Conservation (phyloP, 37 sponge, comb jelly and placozoan genomes). For the Mnemiopsis leidyi region DNA sequence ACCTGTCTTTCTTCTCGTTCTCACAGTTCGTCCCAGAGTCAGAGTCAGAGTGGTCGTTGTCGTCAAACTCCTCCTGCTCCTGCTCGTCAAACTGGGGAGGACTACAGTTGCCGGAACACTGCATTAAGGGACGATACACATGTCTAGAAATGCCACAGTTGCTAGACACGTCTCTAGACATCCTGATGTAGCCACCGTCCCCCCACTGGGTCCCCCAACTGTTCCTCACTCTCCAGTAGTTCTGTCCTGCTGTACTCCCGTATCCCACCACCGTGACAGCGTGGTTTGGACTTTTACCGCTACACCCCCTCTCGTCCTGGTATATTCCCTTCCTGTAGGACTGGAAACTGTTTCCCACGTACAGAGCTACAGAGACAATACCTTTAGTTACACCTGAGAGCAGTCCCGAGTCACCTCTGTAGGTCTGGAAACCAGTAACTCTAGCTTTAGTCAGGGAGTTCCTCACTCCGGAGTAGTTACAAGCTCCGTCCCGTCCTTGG, state of each 20-base stretch:
- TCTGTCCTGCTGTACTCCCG: background rate
- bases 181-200: too few relatives aligned
- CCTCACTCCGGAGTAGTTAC: background rate
- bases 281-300: background rate
- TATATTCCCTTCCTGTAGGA: background rate
- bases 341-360: too few relatives aligned
- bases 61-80: background rate
- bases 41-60: too few relatives aligned
- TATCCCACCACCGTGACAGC: background rate
- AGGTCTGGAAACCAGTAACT: background rate
- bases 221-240: too few relatives aligned
- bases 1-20: too few relatives aligned
- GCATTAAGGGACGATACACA: background rate
- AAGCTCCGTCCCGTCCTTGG: background rate
- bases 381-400: background rate
- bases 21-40: background rate
- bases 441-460: constrained; percentile 14
- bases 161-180: too few relatives aligned
- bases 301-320: background rate
- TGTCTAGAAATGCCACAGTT: background rate
- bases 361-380: background rate
- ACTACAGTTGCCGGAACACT: too few relatives aligned
- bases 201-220: too few relatives aligned
- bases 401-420: background rate
- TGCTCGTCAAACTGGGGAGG: background rate